Conservation (phyloP, 2,888 invertebrate species). For the Scaptomyza caliginosa region DNA sequence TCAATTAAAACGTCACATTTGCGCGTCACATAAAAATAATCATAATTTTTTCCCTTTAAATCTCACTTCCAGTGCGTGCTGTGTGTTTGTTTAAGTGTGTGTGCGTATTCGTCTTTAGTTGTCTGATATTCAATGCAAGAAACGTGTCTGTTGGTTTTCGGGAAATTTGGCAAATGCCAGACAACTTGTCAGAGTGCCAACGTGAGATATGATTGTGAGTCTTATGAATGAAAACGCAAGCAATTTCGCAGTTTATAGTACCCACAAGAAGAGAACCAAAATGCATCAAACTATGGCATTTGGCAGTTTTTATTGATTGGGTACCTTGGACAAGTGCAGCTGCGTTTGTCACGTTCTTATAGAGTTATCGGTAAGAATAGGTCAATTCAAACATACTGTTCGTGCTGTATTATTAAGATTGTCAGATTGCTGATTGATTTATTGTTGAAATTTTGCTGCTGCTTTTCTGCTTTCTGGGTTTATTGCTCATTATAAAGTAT, state of each 20-base stretch:
- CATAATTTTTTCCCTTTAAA: slow-evolving; percentile 50
- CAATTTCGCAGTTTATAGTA: slow-evolving; percentile 33
- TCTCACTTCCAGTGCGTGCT: not conserved
- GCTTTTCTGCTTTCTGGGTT: not conserved
- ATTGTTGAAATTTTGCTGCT: not conserved
- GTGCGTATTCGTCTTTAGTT: not conserved
- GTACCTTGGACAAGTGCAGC: slow-evolving; percentile 21
- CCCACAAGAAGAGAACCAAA: slow-evolving; percentile 18
- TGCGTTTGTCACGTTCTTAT: slow-evolving; percentile 29
- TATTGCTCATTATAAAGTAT: not conserved
- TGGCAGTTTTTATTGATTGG: slow-evolving; percentile 54
- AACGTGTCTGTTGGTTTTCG: slow-evolving; percentile 63
- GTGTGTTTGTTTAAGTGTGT: not conserved
- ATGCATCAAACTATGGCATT: slow-evolving; percentile 50
- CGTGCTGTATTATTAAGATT: not conserved
- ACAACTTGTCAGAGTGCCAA: slow-evolving; percentile 56
- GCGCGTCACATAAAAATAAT: slow-evolving; percentile 48
- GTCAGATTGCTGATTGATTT: slow-evolving; percentile 16
- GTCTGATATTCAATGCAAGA: slow-evolving; percentile 65
- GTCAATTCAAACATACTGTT: not conserved
- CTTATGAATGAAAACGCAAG: slow-evolving; percentile 58
- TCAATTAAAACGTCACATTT: slow-evolving; percentile 62
- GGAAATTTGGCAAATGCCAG: slow-evolving; percentile 63
- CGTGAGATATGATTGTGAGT: slow-evolving; percentile 23
- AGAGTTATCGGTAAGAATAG: not conserved